Evolutionary conservation across 1,140 invertebrate genomes (phyloP).

Genomic region (Dufourea novaeangliae): DNA sequence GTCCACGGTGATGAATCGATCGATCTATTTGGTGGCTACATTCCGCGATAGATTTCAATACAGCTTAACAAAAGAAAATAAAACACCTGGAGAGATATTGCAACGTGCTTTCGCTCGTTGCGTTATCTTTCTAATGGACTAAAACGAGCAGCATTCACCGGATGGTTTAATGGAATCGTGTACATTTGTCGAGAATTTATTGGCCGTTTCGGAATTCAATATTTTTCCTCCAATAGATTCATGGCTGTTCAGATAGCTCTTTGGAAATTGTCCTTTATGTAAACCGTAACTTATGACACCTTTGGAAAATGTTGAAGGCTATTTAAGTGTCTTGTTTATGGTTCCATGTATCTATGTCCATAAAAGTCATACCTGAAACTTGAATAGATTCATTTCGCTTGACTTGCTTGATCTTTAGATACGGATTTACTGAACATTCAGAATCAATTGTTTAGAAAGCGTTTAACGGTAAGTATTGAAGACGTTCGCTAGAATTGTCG

Average conservation of each 20-base stretch:
- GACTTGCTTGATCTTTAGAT: no score
- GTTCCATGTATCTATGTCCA: neutral
- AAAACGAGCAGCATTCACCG: constrained; percentile 18
- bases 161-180: constrained; percentile 24
- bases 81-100: neutral
- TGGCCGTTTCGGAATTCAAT: neutral
- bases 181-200: constrained; percentile 22
- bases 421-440: no score
- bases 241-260: neutral
- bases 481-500: neutral
- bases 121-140: constrained; percentile 37
- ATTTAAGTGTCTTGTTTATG: neutral
- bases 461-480: no score
- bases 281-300: neutral
- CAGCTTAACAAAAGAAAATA: constrained; percentile 5
- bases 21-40: neutral
- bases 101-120: constrained; percentile 37
- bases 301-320: neutral
- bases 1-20: constrained; percentile 30
- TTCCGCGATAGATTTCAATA: constrained; percentile 24
- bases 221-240: neutral
- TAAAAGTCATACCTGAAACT: neutral
- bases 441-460: no score
- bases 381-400: no score
- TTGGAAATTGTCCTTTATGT: neutral